Conservation (phyloP, 2,113 vertebrate genomes). For the Gambusia affinis region DNA sequence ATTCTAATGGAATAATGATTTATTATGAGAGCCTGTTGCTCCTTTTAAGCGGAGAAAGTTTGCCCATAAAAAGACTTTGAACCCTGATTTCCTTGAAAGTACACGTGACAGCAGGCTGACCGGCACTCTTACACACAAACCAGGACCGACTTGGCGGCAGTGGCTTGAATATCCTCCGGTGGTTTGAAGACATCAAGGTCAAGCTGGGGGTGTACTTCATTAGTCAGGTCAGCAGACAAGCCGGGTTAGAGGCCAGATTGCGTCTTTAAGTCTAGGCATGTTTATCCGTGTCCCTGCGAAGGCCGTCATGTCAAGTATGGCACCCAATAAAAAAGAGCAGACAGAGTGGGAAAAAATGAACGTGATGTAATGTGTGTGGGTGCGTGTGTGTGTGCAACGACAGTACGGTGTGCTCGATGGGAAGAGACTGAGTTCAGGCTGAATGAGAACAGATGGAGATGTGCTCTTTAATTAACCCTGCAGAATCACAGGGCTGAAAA, state of each 20-base stretch:
- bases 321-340: conserved; percentile 54
- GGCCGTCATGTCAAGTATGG: conserved; percentile 31
- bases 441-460: conserved; percentile 86
- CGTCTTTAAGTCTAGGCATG: conserved; percentile 47
- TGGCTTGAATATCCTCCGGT: conserved; percentile 50
- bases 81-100: conserved; percentile 39
- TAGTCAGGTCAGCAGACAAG: conserved; percentile 60
- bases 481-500: conserved; percentile 83
- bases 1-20: conserved; percentile 21
- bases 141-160: conserved; percentile 13
- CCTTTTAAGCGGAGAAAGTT: conserved; percentile 42
- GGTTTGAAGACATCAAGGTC: conserved; percentile 47
- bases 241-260: conserved; percentile 32
- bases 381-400: conserved; percentile 50
- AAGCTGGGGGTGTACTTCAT: conserved; percentile 59
- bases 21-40: conserved; percentile 13
- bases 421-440: conserved; percentile 69
- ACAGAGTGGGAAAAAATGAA: conserved; percentile 31
- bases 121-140: conserved; percentile 33
- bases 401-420: conserved; percentile 58
- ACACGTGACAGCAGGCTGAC: conserved; percentile 35
- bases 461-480: conserved; percentile 87
- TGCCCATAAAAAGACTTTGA: conserved; percentile 22
- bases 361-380: conserved; percentile 29
- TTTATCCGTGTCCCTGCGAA: conserved; percentile 51